Conservation (phyloP, 2,888 invertebrate species). For the Thumatha senex region DNA sequence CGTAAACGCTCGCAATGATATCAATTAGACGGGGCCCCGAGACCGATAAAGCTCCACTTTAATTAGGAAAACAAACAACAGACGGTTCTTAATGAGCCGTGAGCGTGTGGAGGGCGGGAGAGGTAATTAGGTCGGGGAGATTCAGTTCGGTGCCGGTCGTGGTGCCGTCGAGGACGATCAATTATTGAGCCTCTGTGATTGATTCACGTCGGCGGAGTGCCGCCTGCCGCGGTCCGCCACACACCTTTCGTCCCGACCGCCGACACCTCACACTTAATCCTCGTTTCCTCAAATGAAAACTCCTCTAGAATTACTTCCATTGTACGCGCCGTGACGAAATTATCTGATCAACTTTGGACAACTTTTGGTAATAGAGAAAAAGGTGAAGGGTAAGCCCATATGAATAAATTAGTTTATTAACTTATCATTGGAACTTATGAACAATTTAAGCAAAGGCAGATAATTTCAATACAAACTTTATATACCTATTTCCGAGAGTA, state of each 20-base stretch:
- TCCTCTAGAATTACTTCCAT: slow-evolving; percentile 33
- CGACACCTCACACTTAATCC: slow-evolving; percentile 48
- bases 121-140: slow-evolving; percentile 75
- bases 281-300: slow-evolving; percentile 33
- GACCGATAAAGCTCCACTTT: slow-evolving; percentile 81
- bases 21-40: slow-evolving; percentile 78
- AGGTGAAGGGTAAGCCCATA: not conserved
- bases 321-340: slow-evolving; percentile 1
- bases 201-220: slow-evolving; percentile 50
- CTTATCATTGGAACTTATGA: too few relatives aligned
- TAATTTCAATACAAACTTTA: too few relatives aligned
- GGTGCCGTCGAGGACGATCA: slow-evolving; percentile 62
- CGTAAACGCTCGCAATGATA: slow-evolving; percentile 82
- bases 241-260: slow-evolving; percentile 18
- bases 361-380: not conserved
- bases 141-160: slow-evolving; percentile 45
- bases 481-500: too few relatives aligned
- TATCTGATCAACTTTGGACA: not conserved
- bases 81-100: slow-evolving; percentile 81
- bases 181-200: slow-evolving; percentile 77
- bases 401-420: too few relatives aligned
- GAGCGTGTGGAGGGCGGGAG: slow-evolving; percentile 74
- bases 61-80: slow-evolving; percentile 83
- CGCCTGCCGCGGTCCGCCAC: slow-evolving; percentile 26
- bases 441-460: too few relatives aligned